phyloP scores from a whole-genome alignment of 2,888 invertebrate species.

The Pterostichus madidus region DNA sequence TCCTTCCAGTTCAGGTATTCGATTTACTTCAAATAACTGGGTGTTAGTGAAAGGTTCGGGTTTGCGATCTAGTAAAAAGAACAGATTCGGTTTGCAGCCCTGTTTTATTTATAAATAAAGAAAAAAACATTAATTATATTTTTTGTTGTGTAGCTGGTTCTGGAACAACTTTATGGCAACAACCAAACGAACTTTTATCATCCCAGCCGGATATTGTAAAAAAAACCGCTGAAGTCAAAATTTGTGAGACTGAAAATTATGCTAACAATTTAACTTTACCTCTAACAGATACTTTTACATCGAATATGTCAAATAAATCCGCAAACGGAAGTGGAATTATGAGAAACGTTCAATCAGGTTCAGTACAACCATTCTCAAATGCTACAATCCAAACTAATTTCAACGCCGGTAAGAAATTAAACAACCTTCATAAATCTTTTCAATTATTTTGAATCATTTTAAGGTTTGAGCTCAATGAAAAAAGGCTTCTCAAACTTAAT shows the following conservation, averaged over 20 bases:
- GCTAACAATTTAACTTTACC: constrained; percentile 41
- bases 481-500: constrained; percentile 91
- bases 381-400: constrained; percentile 77
- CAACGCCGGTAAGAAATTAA: constrained; percentile 76
- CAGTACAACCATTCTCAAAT: constrained; percentile 70
- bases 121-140: too few species aligned
- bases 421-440: neutral
- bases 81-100: too few species aligned
- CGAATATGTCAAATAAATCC: constrained; percentile 66
- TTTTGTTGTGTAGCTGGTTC: constrained; percentile 67
- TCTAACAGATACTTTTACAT: constrained; percentile 60
- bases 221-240: constrained; percentile 39
- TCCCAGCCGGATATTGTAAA: constrained; percentile 60
- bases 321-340: constrained; percentile 64
- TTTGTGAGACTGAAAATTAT: constrained; percentile 37
- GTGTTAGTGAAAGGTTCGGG: too few species aligned
- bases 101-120: too few species aligned
- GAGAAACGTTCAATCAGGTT: constrained; percentile 67
- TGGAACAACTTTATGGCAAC: constrained; percentile 69
- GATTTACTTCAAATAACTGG: too few species aligned
- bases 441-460: neutral
- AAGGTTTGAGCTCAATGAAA: constrained; percentile 87
- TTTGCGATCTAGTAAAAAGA: too few species aligned
- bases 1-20: too few species aligned
- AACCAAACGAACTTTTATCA: constrained; percentile 49